Evolutionary conservation across 2,888 invertebrate species (phyloP).

Genomic region (Hypolimnas misippus): DNA sequence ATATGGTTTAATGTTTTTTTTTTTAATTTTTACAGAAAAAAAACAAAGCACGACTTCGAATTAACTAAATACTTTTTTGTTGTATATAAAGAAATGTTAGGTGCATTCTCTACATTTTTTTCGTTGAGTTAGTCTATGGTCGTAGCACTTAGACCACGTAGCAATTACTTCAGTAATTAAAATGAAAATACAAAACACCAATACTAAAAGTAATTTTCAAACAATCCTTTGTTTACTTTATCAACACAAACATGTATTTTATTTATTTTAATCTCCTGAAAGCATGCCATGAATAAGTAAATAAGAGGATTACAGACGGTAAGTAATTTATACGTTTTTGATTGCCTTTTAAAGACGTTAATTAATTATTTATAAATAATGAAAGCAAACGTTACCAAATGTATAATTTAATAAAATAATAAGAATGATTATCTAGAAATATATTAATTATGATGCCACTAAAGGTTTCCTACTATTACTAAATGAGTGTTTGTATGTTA

Average conservation of each 20-base stretch:
- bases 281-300: slow-evolving; percentile 10
- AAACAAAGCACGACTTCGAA: too few species aligned
- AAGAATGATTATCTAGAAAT: too few species aligned
- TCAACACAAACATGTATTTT: slow-evolving; percentile 20
- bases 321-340: background rate
- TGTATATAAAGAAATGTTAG: background rate
- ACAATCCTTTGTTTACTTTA: slow-evolving; percentile 31
- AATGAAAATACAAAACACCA: slow-evolving; percentile 38
- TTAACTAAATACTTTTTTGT: background rate
- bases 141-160: slow-evolving; percentile 31
- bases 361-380: background rate
- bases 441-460: too few species aligned
- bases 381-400: too few species aligned
- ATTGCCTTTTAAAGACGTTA: background rate
- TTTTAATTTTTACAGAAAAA: too few species aligned
- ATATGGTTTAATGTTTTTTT: too few species aligned
- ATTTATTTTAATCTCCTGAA: slow-evolving; percentile 26
- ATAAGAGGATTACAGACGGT: background rate
- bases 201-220: slow-evolving; percentile 36
- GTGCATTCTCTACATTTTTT: slow-evolving; percentile 22
- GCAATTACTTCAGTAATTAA: slow-evolving; percentile 39
- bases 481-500: too few species aligned
- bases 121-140: slow-evolving; percentile 20
- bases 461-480: too few species aligned
- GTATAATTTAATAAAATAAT: too few species aligned